A percentile compares a stretch with the other conserved stretches of the same genome.
These are phyloP conservation scores for Alcedo atthis DNA, from an alignment of 2,797 vertebrate species.

Conservation along the genomic window DNA sequence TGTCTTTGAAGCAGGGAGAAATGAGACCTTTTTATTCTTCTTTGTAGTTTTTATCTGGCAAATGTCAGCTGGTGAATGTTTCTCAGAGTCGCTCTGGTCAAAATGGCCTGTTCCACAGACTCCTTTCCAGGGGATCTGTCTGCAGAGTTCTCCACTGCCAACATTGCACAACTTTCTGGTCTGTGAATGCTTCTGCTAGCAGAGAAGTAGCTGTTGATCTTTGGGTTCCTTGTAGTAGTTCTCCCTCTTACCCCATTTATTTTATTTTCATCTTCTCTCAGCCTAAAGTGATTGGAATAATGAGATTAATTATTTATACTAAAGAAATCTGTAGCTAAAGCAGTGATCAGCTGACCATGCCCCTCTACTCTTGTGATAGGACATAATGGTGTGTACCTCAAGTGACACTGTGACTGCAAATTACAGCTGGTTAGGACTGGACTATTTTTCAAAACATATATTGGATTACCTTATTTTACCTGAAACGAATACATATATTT, in stretches of 20 bases:
- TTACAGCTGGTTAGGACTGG: not conserved
- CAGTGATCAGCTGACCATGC: not conserved
- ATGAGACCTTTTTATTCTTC: not conserved
- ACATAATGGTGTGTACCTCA: not conserved
- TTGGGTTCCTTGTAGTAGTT: not conserved
- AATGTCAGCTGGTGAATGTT: not conserved
- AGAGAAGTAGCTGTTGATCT: not conserved
- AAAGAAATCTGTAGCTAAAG: not conserved
- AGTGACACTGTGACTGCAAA: not conserved
- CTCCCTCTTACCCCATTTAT: not conserved
- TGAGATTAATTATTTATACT: not conserved
- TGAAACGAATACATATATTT: not conserved
- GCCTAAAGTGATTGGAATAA: not conserved
- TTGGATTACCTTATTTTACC: not conserved
- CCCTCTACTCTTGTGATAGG: not conserved
- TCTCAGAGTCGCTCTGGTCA: not conserved
- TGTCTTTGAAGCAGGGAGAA: not conserved
- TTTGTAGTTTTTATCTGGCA: constrained; percentile 9
- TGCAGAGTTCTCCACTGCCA: not conserved
- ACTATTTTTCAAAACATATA: not conserved
- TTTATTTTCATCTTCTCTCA: not conserved
- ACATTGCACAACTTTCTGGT: not conserved
- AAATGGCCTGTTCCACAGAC: not conserved
- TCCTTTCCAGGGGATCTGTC: not conserved
- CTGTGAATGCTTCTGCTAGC: rapidly evolving